phyloP scores from a whole-genome alignment of 2,888 invertebrate species.

The Eupithecia insigniata region DNA sequence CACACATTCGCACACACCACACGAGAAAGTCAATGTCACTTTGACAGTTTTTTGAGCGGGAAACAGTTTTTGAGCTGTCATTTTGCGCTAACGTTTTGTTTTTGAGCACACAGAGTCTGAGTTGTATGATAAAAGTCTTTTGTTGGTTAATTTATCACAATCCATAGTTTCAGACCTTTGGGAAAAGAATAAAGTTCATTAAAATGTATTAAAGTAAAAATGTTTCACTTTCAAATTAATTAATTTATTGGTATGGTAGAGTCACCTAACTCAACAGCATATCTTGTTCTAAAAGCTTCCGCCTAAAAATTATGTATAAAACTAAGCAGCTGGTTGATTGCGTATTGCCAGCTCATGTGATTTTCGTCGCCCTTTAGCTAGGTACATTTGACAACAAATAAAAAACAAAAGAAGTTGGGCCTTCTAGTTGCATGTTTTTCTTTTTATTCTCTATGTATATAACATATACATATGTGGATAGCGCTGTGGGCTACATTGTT shows the following conservation, averaged over 20 bases:
- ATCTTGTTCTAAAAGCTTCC: neutral
- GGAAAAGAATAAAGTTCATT: conserved; percentile 11
- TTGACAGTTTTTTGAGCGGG: conserved; percentile 73
- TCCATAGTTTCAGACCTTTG: conserved; percentile 56
- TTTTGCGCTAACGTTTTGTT: conserved; percentile 64
- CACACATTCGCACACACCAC: conserved; percentile 64
- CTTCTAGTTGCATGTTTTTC: too few species aligned
- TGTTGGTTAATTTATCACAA: conserved; percentile 52
- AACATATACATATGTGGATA: too few species aligned
- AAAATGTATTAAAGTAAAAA: neutral
- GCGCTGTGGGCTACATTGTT: too few species aligned
- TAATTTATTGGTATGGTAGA: neutral
- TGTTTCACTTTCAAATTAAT: neutral
- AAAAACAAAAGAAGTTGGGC: too few species aligned
- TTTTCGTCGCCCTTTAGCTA: neutral
- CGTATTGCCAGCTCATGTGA: too few species aligned
- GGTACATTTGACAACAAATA: neutral
- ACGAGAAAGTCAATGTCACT: conserved; percentile 68
- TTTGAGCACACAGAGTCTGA: conserved; percentile 58
- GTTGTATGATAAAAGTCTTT: conserved; percentile 47
- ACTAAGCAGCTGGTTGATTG: neutral
- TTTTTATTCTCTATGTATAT: too few species aligned
- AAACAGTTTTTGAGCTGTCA: conserved; percentile 70
- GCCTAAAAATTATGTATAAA: neutral
- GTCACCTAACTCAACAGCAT: neutral